phyloP scores from a whole-genome alignment of 2,888 invertebrate genomes.

The Iphiclides podalirius region DNA sequence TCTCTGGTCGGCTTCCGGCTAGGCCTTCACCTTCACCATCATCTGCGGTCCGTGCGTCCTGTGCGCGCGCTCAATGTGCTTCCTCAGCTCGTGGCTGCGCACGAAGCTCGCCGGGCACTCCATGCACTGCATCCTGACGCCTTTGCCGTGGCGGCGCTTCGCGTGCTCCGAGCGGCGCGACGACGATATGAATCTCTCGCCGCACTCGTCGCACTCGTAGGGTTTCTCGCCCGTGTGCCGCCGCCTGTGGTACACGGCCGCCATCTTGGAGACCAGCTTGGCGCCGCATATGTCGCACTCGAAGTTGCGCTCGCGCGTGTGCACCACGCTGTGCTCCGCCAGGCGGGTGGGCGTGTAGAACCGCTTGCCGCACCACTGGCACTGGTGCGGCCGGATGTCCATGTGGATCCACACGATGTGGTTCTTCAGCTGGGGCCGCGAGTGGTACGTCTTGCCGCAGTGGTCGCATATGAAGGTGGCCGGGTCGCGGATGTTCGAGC shows the following conservation, averaged over 20 bases:
- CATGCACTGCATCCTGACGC: slow-evolving; percentile 46
- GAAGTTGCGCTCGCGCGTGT: slow-evolving; percentile 73
- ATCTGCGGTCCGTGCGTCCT: slow-evolving; percentile 16
- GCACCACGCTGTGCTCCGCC: slow-evolving; percentile 74
- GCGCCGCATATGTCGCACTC: slow-evolving; percentile 76
- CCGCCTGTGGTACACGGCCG: slow-evolving; percentile 66
- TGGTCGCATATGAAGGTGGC: slow-evolving; percentile 63
- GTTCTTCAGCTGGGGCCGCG: slow-evolving; percentile 63
- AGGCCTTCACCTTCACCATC: background rate
- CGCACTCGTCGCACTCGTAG: slow-evolving; percentile 65
- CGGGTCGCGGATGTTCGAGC: slow-evolving; percentile 63
- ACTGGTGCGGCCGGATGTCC: slow-evolving; percentile 70
- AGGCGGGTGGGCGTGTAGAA: slow-evolving; percentile 74
- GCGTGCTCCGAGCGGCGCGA: slow-evolving; percentile 66
- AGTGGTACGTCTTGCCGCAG: slow-evolving; percentile 58
- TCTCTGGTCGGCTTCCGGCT: background rate
- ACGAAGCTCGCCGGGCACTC: slow-evolving; percentile 55
- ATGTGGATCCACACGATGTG: slow-evolving; percentile 74
- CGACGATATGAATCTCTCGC: slow-evolving; percentile 62
- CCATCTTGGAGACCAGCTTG: slow-evolving; percentile 67
- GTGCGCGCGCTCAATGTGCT: slow-evolving; percentile 54
- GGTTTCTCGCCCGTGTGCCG: slow-evolving; percentile 71
- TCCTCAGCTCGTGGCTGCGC: slow-evolving; percentile 52
- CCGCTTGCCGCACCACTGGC: slow-evolving; percentile 72
- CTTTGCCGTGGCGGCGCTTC: slow-evolving; percentile 62